Conservation (phyloP, 2,113 vertebrate genomes). For the Rhombomys opimus region DNA sequence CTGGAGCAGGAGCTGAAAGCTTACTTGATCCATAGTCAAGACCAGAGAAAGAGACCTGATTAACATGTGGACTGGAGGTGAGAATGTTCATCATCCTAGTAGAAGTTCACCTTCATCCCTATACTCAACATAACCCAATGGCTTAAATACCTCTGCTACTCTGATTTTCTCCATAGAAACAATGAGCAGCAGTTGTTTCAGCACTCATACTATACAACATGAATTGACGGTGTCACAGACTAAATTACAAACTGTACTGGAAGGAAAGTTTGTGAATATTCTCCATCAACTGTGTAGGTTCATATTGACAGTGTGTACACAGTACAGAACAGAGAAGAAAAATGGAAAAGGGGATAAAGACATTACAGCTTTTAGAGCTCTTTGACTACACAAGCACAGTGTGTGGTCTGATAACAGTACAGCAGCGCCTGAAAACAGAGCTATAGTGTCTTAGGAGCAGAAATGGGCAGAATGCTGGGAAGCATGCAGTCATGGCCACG, state of each 20-base stretch:
- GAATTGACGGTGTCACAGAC: background rate
- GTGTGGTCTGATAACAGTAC: background rate
- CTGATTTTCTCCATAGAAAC: background rate
- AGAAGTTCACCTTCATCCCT: background rate
- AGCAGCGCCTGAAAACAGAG: background rate
- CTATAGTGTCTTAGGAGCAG: background rate
- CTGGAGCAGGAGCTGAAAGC: background rate
- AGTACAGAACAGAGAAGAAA: background rate
- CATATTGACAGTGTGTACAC: background rate
- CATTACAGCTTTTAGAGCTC: background rate
- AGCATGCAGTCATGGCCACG: background rate
- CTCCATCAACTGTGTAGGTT: background rate
- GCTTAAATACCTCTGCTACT: background rate
- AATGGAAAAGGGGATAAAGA: background rate
- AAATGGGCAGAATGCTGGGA: background rate
- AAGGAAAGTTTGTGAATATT: background rate
- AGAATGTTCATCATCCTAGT: background rate
- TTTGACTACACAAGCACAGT: background rate
- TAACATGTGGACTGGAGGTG: background rate
- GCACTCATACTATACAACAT: background rate
- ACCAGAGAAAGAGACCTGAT: background rate
- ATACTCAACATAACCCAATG: background rate
- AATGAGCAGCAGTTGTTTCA: background rate
- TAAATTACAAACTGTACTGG: background rate
- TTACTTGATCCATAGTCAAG: background rate